Evolutionary conservation across 1,140 invertebrate species (phyloP).

Genomic region (Platyscapa corneri): DNA sequence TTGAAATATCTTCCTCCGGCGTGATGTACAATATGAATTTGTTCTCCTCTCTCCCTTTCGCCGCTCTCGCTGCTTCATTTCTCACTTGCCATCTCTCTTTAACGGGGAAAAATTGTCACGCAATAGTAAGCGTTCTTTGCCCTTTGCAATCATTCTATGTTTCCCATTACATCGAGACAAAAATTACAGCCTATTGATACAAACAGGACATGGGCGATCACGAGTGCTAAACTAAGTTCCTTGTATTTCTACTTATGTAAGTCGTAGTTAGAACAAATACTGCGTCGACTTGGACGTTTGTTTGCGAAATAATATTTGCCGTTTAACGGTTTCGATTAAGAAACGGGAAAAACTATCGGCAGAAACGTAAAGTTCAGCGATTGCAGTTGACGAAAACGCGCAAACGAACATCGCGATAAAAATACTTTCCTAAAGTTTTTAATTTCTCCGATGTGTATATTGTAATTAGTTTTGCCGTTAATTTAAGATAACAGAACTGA

Average conservation of each 20-base stretch:
- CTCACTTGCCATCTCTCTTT: slow-evolving; percentile 1
- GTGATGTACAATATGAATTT: not conserved
- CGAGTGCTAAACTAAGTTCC: not conserved
- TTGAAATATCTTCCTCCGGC: slow-evolving; percentile 13
- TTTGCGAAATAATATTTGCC: not conserved
- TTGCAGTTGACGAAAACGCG: too few relatives aligned
- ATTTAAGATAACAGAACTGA: not conserved
- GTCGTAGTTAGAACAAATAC: not conserved
- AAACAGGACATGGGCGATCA: slow-evolving; percentile 45
- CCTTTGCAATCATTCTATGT: slow-evolving; percentile 35
- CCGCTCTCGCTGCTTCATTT: not conserved
- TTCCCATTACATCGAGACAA: slow-evolving; percentile 43
- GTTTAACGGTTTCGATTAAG: not conserved
- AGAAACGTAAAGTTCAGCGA: too few relatives aligned
- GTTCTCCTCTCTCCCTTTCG: not conserved
- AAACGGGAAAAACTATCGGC: too few relatives aligned
- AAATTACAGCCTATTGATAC: slow-evolving; percentile 43
- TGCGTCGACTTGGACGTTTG: not conserved
- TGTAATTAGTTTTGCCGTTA: not conserved
- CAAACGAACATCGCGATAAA: too few relatives aligned
- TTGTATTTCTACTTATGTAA: not conserved
- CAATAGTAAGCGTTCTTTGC: slow-evolving; percentile 42
- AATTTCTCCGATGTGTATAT: not conserved
- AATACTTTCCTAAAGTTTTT: too few relatives aligned
- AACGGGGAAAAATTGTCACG: slow-evolving; percentile 23